Percentiles rank a stretch among this genome's conserved stretches.
These are phyloP conservation scores for Drosophila kuntzei DNA, from an alignment of 2,888 invertebrate genomes.

Conservation along the genomic window DNA sequence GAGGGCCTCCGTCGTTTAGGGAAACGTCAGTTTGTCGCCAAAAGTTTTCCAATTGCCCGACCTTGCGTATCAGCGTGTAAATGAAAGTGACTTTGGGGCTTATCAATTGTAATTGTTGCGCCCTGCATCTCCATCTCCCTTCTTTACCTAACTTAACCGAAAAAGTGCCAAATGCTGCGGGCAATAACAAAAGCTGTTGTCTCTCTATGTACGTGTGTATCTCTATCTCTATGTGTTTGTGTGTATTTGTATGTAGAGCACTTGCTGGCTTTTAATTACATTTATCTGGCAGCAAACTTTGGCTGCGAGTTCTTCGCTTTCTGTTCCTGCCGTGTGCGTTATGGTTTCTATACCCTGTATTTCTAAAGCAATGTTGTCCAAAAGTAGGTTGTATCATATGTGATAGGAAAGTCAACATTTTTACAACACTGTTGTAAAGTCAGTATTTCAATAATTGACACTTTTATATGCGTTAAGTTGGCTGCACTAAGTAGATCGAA, in stretches of 20 bases:
- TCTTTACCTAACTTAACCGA: slow-evolving; percentile 16
- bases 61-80: slow-evolving; percentile 44
- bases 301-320: slow-evolving; percentile 42
- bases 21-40: slow-evolving; percentile 32
- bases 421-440: too few species aligned
- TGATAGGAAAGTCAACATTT: too few species aligned
- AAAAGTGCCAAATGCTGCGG: slow-evolving; percentile 66
- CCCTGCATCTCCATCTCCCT: slow-evolving; percentile 11
- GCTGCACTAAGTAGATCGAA: neutral
- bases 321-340: slow-evolving; percentile 41
- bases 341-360: slow-evolving; percentile 44
- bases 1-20: slow-evolving; percentile 1
- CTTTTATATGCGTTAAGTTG: slow-evolving; percentile 3
- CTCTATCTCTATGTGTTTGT: slow-evolving; percentile 22
- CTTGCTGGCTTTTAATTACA: slow-evolving; percentile 71
- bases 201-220: slow-evolving; percentile 23
- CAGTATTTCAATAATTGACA: too few species aligned
- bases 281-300: slow-evolving; percentile 72
- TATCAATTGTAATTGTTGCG: slow-evolving; percentile 77
- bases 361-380: too few species aligned
- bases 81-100: slow-evolving; percentile 79
- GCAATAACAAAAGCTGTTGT: slow-evolving; percentile 62
- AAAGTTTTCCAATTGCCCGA: slow-evolving; percentile 69
- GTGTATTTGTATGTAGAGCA: slow-evolving; percentile 25
- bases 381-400: too few species aligned